Percentiles rank a stretch among this genome's conserved stretches.
These are phyloP conservation scores for Manis pentadactyla DNA, from an alignment of 2,797 vertebrate species.

Conservation along the genomic window DNA sequence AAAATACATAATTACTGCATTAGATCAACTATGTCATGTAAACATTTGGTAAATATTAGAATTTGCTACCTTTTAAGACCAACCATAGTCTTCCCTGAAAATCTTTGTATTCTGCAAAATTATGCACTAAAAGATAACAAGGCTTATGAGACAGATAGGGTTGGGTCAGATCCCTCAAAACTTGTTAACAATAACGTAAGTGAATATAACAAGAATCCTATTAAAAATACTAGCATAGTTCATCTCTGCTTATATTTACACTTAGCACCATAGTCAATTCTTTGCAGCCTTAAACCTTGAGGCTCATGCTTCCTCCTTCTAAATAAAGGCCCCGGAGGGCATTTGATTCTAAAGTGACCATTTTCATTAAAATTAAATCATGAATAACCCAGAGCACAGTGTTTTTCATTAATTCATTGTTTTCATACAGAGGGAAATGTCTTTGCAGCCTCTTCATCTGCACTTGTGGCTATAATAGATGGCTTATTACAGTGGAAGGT, in stretches of 20 bases:
- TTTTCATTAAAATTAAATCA: slow-evolving; percentile 10
- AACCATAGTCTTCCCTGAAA: slow-evolving; percentile 22
- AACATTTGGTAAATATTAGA: slow-evolving; percentile 35
- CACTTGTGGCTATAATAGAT: too few species aligned
- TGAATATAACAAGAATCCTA: slow-evolving; percentile 30
- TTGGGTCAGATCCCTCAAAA: background rate
- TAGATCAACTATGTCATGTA: background rate
- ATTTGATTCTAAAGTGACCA: slow-evolving; percentile 5
- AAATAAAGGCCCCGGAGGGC: background rate
- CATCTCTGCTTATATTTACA: background rate
- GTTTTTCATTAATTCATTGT: background rate
- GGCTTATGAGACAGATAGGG: background rate
- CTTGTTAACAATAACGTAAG: background rate
- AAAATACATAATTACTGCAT: background rate
- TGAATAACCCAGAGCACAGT: background rate
- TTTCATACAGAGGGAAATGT: slow-evolving; percentile 5
- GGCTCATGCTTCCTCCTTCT: background rate
- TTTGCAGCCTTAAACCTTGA: background rate
- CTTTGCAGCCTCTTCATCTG: background rate
- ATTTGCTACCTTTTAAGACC: slow-evolving; percentile 18
- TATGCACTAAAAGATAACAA: slow-evolving; percentile 3
- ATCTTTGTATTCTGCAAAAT: slow-evolving; percentile 35
- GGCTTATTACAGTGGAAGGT: background rate
- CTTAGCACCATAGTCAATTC: background rate
- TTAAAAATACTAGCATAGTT: background rate